phyloP scores from a whole-genome alignment of 2,888 invertebrate genomes.

The Zeuzera pyrina region DNA sequence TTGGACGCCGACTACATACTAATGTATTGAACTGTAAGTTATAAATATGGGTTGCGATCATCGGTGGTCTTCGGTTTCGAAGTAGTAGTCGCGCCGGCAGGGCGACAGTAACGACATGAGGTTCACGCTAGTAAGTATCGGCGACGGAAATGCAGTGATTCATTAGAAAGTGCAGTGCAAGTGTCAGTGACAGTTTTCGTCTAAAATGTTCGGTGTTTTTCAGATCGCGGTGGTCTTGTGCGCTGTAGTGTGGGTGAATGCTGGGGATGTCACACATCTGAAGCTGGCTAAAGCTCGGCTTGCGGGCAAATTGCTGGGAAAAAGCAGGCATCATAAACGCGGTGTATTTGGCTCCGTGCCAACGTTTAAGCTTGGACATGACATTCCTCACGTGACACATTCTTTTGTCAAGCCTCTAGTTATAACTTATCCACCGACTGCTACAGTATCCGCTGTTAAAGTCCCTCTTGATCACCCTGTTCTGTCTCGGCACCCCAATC shows the following conservation, averaged over 20 bases:
- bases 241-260: slow-evolving; percentile 35
- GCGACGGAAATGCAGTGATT: slow-evolving; percentile 14
- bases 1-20: slow-evolving; percentile 51
- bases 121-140: slow-evolving; percentile 50
- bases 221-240: slow-evolving; percentile 54
- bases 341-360: slow-evolving; percentile 54
- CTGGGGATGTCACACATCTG: slow-evolving; percentile 43
- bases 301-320: slow-evolving; percentile 31
- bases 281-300: slow-evolving; percentile 41
- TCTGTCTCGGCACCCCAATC: slow-evolving; percentile 40
- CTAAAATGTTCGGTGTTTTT: slow-evolving; percentile 35
- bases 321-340: slow-evolving; percentile 51
- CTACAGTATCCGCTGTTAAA: slow-evolving; percentile 56
- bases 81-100: slow-evolving; percentile 40
- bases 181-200: slow-evolving; percentile 12
- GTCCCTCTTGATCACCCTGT: slow-evolving; percentile 49
- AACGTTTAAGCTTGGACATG: slow-evolving; percentile 61
- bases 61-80: slow-evolving; percentile 38
- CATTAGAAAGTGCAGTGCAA: slow-evolving; percentile 15
- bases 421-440: slow-evolving; percentile 60
- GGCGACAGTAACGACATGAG: slow-evolving; percentile 51
- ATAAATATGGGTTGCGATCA: slow-evolving; percentile 56
- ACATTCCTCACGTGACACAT: slow-evolving; percentile 59
- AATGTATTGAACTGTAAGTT: slow-evolving; percentile 47
- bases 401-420: slow-evolving; percentile 61